A percentile compares a stretch with the other conserved stretches of the same genome.
Conservation (phyloP, 2,113 vertebrate genomes). For the Epinephelus cyanopodus region DNA sequence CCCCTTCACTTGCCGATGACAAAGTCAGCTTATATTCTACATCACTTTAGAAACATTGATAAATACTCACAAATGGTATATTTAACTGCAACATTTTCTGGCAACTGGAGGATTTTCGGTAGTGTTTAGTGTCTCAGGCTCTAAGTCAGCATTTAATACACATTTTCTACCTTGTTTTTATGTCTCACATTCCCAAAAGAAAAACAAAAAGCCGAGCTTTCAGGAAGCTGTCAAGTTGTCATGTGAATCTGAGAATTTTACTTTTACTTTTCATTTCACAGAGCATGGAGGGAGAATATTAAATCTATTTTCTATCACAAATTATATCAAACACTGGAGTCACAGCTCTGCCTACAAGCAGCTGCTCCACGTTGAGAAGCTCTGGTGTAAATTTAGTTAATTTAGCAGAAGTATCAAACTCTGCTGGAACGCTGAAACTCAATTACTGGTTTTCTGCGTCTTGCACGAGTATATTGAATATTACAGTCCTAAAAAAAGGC, state of each 20-base stretch:
- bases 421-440: not conserved
- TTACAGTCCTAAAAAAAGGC: not conserved
- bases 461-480: slow-evolving; percentile 3
- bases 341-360: not conserved
- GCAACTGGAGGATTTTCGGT: not conserved
- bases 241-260: not conserved
- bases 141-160: not conserved
- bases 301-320: not conserved
- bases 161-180: not conserved
- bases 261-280: not conserved
- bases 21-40: too few species aligned
- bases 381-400: not conserved
- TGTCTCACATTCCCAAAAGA: not conserved
- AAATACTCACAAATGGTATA: too few species aligned
- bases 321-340: not conserved
- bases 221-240: not conserved
- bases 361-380: not conserved
- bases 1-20: too few species aligned
- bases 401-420: slow-evolving; percentile 1
- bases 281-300: not conserved
- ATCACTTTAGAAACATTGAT: too few species aligned
- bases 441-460: not conserved
- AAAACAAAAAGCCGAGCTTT: not conserved
- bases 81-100: too few species aligned
- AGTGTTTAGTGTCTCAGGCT: not conserved